Conservation (phyloP, 2,797 vertebrate genomes). For the Lerista edwardsae region DNA sequence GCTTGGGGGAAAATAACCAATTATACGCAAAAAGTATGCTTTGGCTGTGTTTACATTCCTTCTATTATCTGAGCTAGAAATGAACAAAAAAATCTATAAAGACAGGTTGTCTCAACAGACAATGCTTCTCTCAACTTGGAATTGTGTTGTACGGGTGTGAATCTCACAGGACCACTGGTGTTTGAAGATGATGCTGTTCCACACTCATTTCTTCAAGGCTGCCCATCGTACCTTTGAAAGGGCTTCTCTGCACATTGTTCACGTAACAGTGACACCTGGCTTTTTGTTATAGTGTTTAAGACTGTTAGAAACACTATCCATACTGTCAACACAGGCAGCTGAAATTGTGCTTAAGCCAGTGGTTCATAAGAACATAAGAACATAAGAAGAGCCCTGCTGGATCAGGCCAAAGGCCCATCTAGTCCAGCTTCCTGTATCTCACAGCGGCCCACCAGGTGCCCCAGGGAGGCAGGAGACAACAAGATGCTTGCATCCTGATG, state of each 20-base stretch:
- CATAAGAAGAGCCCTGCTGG: no score
- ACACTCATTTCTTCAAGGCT: not conserved
- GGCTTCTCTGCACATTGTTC: not conserved
- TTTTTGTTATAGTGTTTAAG: no score
- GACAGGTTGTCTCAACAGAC: constrained; percentile 27
- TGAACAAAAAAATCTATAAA: constrained; percentile 30
- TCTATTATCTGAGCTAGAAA: constrained; percentile 21
- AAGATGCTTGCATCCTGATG: no score
- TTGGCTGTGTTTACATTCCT: constrained; percentile 23
- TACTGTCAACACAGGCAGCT: no score
- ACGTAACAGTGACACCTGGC: not conserved
- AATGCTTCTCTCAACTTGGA: not conserved
- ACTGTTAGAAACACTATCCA: no score
- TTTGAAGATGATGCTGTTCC: not conserved
- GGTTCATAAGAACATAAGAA: no score
- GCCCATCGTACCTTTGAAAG: not conserved
- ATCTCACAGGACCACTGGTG: not conserved
- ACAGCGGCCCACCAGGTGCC: no score
- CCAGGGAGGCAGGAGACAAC: no score
- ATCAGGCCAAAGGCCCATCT: no score
- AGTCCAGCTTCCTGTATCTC: no score
- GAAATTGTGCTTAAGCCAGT: no score
- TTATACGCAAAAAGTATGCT: constrained; percentile 1
- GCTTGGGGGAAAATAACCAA: not conserved
- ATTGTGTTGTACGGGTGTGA: not conserved